These are phyloP conservation scores for Torymus texanus DNA, from an alignment of 2,888 invertebrate species.

Conservation along the genomic window DNA sequence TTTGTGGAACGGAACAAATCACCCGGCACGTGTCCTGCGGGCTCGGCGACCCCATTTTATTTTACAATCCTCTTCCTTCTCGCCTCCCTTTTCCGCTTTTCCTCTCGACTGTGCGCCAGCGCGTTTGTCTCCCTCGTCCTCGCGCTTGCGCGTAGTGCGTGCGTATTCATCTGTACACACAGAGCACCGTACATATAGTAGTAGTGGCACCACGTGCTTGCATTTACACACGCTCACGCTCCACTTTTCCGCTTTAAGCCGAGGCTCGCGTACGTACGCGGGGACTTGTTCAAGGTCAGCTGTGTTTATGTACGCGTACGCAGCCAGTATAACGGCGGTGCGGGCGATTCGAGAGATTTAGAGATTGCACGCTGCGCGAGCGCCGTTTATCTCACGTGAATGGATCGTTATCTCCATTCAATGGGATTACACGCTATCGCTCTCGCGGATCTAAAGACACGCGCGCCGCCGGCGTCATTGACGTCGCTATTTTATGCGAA, in stretches of 20 bases:
- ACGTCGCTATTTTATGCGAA: neutral
- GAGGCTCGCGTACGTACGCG: neutral
- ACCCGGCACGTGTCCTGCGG: constrained; percentile 12
- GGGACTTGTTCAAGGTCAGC: constrained; percentile 31
- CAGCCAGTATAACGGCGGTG: neutral
- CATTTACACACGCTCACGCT: constrained; percentile 48
- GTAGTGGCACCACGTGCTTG: constrained; percentile 39
- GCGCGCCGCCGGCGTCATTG: neutral
- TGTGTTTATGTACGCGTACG: constrained; percentile 20
- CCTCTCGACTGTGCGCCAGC: neutral
- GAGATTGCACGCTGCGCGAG: constrained; percentile 51
- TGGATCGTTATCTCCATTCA: constrained; percentile 39
- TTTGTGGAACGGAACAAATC: constrained; percentile 26
- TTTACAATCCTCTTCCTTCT: constrained; percentile 7
- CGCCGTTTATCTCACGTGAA: constrained; percentile 41
- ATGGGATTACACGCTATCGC: constrained; percentile 16
- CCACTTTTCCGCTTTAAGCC: constrained; percentile 35
- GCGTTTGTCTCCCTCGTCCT: constrained; percentile 29
- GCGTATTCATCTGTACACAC: neutral
- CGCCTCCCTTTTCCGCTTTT: constrained; percentile 5
- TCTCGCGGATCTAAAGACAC: constrained; percentile 16
- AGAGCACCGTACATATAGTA: neutral
- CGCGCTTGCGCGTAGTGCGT: too few species aligned
- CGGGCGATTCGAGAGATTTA: constrained; percentile 47
- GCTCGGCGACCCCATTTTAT: constrained; percentile 60